phyloP scores from a whole-genome alignment of 2,113 vertebrate genomes.

The Neolamprologus ventralis region DNA sequence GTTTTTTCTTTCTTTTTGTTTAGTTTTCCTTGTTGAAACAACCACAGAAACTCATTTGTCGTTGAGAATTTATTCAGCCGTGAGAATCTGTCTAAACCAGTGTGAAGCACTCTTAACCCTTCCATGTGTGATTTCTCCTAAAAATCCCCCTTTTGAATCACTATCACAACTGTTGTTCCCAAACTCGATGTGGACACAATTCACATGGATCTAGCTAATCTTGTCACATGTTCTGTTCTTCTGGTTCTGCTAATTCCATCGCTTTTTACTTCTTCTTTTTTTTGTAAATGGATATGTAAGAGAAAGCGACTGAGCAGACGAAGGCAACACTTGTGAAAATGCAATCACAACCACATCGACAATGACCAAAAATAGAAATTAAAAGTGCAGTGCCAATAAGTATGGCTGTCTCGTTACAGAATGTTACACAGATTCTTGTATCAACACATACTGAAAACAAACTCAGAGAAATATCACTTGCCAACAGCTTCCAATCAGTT shows the following conservation, averaged over 20 bases:
- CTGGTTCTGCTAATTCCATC: not conserved
- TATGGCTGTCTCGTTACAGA: not conserved
- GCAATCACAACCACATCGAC: not conserved
- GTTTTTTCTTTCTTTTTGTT: not conserved
- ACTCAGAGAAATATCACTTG: slow-evolving; percentile 22
- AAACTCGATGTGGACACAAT: not conserved
- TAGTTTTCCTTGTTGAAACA: not conserved
- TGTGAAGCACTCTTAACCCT: not conserved
- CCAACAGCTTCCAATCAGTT: slow-evolving; percentile 37
- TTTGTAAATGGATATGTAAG: not conserved
- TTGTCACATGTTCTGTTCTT: not conserved
- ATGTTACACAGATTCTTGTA: not conserved
- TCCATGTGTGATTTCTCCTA: not conserved
- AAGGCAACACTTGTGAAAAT: not conserved
- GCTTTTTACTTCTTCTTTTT: not conserved
- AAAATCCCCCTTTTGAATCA: slow-evolving; percentile 4
- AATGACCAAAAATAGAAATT: not conserved
- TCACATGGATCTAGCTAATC: slow-evolving; percentile 10
- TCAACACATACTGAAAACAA: slow-evolving; percentile 7
- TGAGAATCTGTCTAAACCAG: not conserved
- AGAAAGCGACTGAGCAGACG: not conserved
- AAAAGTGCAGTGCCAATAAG: not conserved
- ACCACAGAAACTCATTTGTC: not conserved
- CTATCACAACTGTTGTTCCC: not conserved
- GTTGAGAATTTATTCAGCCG: not conserved